Evolutionary conservation across 2,113 vertebrate genomes (phyloP).

Genomic region (Rhipidura dahli): DNA sequence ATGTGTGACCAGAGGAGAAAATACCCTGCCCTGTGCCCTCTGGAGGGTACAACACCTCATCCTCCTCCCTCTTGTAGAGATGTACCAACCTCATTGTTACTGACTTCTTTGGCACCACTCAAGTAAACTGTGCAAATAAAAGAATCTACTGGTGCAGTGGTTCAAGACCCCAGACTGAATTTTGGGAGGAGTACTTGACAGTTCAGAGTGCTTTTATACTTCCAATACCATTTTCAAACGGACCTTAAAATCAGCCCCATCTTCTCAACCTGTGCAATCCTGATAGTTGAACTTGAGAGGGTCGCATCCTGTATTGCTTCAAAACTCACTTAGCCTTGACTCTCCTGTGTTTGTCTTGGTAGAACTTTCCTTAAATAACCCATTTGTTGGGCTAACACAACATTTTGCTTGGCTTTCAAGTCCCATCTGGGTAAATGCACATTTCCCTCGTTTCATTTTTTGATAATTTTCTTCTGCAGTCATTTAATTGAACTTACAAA

Average conservation of each 20-base stretch:
- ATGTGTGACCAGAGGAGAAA: neutral
- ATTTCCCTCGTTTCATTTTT: conserved; percentile 64
- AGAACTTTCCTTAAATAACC: conserved; percentile 68
- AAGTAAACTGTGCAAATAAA: neutral
- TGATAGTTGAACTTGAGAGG: conserved; percentile 15
- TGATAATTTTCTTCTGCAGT: conserved; percentile 64
- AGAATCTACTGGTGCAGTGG: neutral
- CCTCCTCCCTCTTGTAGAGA: neutral
- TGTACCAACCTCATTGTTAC: neutral
- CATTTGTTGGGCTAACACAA: conserved; percentile 73
- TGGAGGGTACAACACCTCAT: neutral
- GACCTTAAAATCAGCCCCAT: neutral
- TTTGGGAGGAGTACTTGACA: neutral
- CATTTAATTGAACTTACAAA: conserved; percentile 70
- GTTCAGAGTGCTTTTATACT: neutral
- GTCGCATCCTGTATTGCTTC: conserved; percentile 29
- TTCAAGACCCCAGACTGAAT: neutral
- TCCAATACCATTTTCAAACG: neutral
- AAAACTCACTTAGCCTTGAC: conserved; percentile 57
- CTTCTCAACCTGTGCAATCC: neutral
- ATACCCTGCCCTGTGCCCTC: neutral
- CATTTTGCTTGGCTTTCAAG: conserved; percentile 76
- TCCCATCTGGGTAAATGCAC: conserved; percentile 58
- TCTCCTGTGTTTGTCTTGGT: conserved; percentile 74
- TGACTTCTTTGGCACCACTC: neutral